Conservation (phyloP, 2,888 invertebrate genomes). For the Phaedon cochleariae region DNA sequence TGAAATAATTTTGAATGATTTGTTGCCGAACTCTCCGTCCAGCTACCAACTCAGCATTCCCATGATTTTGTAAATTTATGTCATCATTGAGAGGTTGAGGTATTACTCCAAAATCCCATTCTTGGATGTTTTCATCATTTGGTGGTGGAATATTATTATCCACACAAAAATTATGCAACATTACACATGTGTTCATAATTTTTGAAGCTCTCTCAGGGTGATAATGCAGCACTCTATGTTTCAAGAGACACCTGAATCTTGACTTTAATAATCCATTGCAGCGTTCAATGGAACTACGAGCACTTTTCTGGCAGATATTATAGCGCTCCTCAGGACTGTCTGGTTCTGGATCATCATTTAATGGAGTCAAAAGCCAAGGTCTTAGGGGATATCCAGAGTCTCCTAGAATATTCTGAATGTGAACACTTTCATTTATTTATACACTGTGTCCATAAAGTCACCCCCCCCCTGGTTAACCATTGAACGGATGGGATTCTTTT, state of each 20-base stretch:
- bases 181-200: slow-evolving; percentile 16
- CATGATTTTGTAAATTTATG: background rate
- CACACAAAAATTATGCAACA: background rate
- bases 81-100: slow-evolving; percentile 2
- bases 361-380: slow-evolving; percentile 28
- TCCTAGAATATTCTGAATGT: slow-evolving; percentile 1
- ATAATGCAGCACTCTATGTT: slow-evolving; percentile 30
- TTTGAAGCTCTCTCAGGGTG: slow-evolving; percentile 17
- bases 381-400: slow-evolving; percentile 25
- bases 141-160: slow-evolving; percentile 16
- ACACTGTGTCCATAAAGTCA: too few species aligned
- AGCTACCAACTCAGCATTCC: too few species aligned
- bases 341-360: slow-evolving; percentile 5
- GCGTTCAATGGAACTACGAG: too few species aligned
- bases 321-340: slow-evolving; percentile 22
- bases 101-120: slow-evolving; percentile 2
- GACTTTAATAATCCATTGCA: slow-evolving; percentile 34
- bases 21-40: too few species aligned
- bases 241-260: slow-evolving; percentile 32
- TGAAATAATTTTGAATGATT: too few species aligned
- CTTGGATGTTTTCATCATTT: background rate
- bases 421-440: too few species aligned
- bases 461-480: too few species aligned
- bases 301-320: slow-evolving; percentile 18
- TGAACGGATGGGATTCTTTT: too few species aligned